phyloP scores from a whole-genome alignment of 2,888 invertebrate species.

The Macaria notata region DNA sequence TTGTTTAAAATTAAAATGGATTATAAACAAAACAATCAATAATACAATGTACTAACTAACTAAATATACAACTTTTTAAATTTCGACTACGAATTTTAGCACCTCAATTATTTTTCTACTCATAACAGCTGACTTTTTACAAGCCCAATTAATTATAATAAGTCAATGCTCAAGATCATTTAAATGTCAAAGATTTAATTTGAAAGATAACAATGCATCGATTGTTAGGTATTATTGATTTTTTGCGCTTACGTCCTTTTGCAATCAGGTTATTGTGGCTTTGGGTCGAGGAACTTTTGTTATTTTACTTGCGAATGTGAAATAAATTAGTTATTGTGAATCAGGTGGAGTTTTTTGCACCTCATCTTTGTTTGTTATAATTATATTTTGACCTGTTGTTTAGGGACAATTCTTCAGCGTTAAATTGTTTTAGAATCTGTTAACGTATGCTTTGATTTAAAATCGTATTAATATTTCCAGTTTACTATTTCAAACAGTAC shows the following conservation, averaged over 20 bases:
- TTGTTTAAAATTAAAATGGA: too few relatives aligned
- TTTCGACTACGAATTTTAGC: too few relatives aligned
- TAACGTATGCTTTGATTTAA: too few relatives aligned
- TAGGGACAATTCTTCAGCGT: too few relatives aligned
- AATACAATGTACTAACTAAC: too few relatives aligned
- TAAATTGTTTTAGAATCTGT: too few relatives aligned
- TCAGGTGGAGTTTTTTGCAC: conserved; percentile 17
- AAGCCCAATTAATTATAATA: conserved; percentile 6
- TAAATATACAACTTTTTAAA: too few relatives aligned
- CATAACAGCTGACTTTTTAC: conserved; percentile 1
- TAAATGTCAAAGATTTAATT: conserved; percentile 32
- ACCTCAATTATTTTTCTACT: background rate
- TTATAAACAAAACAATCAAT: too few relatives aligned
- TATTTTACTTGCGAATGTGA: conserved; percentile 18
- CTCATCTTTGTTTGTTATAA: too few relatives aligned
- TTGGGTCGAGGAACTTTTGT: conserved; percentile 19
- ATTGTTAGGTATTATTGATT: conserved; percentile 24
- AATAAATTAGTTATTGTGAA: conserved; percentile 23
- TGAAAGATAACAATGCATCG: conserved; percentile 32
- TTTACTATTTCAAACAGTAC: too few relatives aligned
- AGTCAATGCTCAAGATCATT: conserved; percentile 26
- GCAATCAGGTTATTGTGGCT: conserved; percentile 20
- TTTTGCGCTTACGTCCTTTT: conserved; percentile 22
- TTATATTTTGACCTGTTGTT: too few relatives aligned
- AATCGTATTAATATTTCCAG: too few relatives aligned